Base-by-base conservation (phyloP, 2,797 vertebrate species). In the Scomberomorus guttatus region DNA sequence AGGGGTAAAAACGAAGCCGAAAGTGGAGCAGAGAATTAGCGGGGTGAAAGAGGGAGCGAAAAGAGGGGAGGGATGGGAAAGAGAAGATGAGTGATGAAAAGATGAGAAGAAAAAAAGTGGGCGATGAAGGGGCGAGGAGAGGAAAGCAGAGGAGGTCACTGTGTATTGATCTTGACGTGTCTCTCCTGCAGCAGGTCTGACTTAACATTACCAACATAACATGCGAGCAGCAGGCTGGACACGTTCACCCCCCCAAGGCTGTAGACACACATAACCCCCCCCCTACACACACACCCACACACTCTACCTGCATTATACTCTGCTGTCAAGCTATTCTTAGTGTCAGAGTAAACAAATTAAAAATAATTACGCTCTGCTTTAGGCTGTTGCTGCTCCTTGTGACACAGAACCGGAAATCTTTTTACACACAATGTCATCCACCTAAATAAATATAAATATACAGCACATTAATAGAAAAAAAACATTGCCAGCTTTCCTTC, bases 111-210 rank as follows among this genome's bases (percentile, higher is more conserved):
- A 52, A 42, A 67, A 3, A 25, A 80, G 74, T 5, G 58, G 71
- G 77, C 3, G 69, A 32, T 64, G 60, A 72, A 46, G 34, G 24
- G 10, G 46, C 65, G 66, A 67, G 46, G 66, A 71, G 63, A 24
- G 65, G 74, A 79, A 77, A 62, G 79, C 58, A 76, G 83, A 85
- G 70, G 87, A 90, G 86, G 79, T 89, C 78, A 85, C 39, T 37
- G 69, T 60, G 61, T 89, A 89, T 91, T 79, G 92, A 92, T 92
- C 79, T 32, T 51, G 73, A 75, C 37, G 1, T 82, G 81, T 80
- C 37, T 81, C 75, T 87, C 75, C 73, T 85, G 75, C 76, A 79
- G 88, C 75, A 80, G 90, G 68, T 85, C 78, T 74, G 79, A 85
- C 75, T 78, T 75, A 78, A 90, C 86, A 88, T 85, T 59, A 73